Evolutionary conservation across 1,140 invertebrate genomes (phyloP), one percentile per base, ranked within the genome.

Genomic region (Sweltsa coloradensis): DNA sequence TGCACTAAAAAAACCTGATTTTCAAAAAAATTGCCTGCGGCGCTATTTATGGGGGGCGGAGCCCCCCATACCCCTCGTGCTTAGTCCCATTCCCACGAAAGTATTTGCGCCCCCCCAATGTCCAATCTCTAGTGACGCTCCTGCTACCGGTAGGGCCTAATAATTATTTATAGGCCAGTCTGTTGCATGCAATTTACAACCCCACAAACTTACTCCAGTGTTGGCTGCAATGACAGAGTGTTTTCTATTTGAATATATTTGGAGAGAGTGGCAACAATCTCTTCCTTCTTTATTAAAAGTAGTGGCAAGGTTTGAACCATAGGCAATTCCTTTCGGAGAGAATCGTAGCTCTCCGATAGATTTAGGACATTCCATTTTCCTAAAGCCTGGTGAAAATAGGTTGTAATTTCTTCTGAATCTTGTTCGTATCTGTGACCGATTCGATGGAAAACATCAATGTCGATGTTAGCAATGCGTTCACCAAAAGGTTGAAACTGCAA

Each of bases 361-460:
- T 94, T 91, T 18, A 92, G 68, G 27, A 80, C 78, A 56, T 76
- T 77, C 89, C 89, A 94, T 74, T 92, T 92, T 52, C 81, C 69
- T n/a, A 93, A 58, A 0, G 85, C 74, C 60, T 87, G 74, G 57
- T 78, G 69, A 62, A 94, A 92, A 62, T 79, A 80, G 3, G 86
- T 87, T 53, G 81, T 76, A 27, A 65, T 61, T 49, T 83, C 78
- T 53, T 83, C 78, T 27, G 74, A 70, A 23, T 74, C 66, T 41
- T 71, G 68, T 56, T 81, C 72, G 62, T 85, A 75, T 57, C 72
- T 71, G 68, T 88, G 84, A 2, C 75, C 71, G 36, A 89, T 72
- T 64, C 78, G 80, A 46, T 89, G 82, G 48, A 82, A 79, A 21
- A 85, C 72, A 70, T 84, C 78, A 27, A 94, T 72, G 60, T 92